Evolutionary conservation across 1,140 invertebrate genomes (phyloP).

Genomic region (Teleogryllus occipitalis): DNA sequence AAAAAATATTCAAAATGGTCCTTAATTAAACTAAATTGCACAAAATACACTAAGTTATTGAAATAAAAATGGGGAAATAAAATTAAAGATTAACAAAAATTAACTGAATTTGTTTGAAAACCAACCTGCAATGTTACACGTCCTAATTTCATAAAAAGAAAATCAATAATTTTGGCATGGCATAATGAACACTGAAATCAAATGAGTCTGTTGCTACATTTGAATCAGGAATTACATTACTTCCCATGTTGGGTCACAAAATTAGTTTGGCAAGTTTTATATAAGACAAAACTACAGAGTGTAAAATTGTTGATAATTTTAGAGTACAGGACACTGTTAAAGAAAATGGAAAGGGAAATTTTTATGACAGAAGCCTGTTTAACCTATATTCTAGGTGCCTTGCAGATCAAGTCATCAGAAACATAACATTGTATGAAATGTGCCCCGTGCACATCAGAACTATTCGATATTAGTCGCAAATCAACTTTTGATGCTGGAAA

Average conservation of each 20-base stretch:
- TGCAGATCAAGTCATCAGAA: not conserved
- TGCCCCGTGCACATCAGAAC: not conserved
- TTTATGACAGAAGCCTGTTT: too few species aligned
- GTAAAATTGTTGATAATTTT: not conserved
- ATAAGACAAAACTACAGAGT: too few species aligned
- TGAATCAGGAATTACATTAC: not conserved
- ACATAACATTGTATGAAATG: not conserved
- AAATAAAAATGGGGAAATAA: too few species aligned
- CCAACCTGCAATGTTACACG: too few species aligned
- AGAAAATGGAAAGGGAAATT: not conserved
- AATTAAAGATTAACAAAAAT: too few species aligned
- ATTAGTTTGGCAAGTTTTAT: not conserved
- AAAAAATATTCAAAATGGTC: too few species aligned
- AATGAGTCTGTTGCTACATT: not conserved
- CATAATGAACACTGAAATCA: not conserved
- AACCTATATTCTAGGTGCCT: not conserved
- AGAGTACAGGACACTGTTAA: not conserved
- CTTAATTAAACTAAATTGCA: too few species aligned
- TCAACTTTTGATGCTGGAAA: not conserved
- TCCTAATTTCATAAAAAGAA: not conserved
- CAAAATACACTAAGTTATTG: too few species aligned
- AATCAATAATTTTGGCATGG: not conserved
- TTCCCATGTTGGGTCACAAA: not conserved
- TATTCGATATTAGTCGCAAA: too few species aligned
- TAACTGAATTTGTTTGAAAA: too few species aligned